Conservation (phyloP, 2,888 invertebrate species). For the Lacanobia wlatinum region DNA sequence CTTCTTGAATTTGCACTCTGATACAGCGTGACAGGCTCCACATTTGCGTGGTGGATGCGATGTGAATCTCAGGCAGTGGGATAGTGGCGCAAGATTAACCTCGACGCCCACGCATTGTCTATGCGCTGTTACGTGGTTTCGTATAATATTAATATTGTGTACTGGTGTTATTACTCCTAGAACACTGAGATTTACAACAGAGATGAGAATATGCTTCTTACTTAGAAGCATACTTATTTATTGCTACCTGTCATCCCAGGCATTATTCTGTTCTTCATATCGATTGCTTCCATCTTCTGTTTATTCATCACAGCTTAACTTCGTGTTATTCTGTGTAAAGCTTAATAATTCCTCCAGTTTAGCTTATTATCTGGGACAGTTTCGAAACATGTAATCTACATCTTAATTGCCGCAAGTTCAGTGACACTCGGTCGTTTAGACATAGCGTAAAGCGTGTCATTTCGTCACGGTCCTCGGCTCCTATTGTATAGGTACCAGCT, state of each 20-base stretch:
- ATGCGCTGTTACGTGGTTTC: slow-evolving; percentile 55
- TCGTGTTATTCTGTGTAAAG: not conserved
- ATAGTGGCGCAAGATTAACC: slow-evolving; percentile 71
- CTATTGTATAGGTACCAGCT: slow-evolving; percentile 8
- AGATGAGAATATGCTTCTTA: not conserved
- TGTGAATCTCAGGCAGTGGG: slow-evolving; percentile 62
- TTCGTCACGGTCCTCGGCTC: slow-evolving; percentile 24
- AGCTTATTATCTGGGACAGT: slow-evolving; percentile 21
- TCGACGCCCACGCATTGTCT: slow-evolving; percentile 71
- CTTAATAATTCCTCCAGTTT: not conserved
- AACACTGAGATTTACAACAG: slow-evolving; percentile 19
- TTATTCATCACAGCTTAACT: not conserved
- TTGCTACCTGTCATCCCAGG: not conserved
- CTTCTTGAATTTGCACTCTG: slow-evolving; percentile 47
- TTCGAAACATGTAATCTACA: slow-evolving; percentile 41
- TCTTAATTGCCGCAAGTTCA: slow-evolving; percentile 51
- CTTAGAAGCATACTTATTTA: not conserved
- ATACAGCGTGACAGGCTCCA: slow-evolving; percentile 23
- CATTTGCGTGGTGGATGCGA: slow-evolving; percentile 37
- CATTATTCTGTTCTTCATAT: not conserved
- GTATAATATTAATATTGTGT: slow-evolving; percentile 35
- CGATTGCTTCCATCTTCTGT: slow-evolving; percentile 9
- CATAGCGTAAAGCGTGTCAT: slow-evolving; percentile 28
- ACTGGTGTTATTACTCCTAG: slow-evolving; percentile 23
- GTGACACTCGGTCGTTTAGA: slow-evolving; percentile 40